Percentiles rank a stretch among this genome's conserved stretches.
Evolutionary conservation across 2,888 invertebrate species (phyloP).

Genomic region (Herminia tarsipennalis): DNA sequence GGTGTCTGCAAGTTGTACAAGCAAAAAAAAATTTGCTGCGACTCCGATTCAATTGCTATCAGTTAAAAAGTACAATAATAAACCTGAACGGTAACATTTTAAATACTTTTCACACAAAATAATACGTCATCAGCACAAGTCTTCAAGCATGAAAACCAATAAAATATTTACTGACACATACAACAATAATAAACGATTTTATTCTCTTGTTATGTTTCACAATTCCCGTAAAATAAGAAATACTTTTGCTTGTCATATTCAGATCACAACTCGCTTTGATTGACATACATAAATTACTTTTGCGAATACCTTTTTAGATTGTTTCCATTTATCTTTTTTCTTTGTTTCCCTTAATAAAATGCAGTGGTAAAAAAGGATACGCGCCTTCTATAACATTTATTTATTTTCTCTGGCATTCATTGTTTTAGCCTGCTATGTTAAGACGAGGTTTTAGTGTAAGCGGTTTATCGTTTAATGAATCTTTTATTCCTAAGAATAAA

Average conservation of each 20-base stretch:
- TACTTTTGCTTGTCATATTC: constrained; percentile 4
- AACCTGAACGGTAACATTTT: no score
- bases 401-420: constrained; percentile 21
- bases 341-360: constrained; percentile 39
- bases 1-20: no score
- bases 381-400: constrained; percentile 25
- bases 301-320: constrained; percentile 27
- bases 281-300: constrained; percentile 40
- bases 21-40: no score
- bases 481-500: not conserved
- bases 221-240: constrained; percentile 3
- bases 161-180: not conserved
- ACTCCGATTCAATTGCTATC: no score
- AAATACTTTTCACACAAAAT: no score
- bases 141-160: no score
- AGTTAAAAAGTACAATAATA: no score
- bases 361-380: constrained; percentile 39
- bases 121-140: no score
- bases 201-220: not conserved
- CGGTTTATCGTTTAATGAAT: constrained; percentile 2
- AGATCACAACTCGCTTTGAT: constrained; percentile 30
- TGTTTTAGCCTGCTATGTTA: constrained; percentile 3
- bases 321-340: constrained; percentile 41
- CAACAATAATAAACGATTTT: no score
- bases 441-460: constrained; percentile 3